A percentile compares a stretch with the other conserved stretches of the same genome.
Evolutionary conservation across 1,140 invertebrate genomes (phyloP).

Genomic region (Drosophila murphyi): DNA sequence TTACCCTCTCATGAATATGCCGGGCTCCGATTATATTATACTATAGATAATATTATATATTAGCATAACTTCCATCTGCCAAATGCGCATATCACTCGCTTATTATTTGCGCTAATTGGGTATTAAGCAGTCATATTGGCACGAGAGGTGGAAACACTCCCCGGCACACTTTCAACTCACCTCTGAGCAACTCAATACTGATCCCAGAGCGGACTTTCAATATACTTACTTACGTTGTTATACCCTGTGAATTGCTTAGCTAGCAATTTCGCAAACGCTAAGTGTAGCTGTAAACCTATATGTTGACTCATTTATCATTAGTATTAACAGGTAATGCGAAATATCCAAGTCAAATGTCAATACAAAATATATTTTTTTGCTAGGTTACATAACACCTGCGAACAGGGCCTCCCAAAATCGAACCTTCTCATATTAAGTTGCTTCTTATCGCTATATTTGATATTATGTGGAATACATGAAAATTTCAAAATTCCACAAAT

Average conservation of each 20-base stretch:
- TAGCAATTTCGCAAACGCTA: too few relatives aligned
- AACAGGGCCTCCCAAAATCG: background rate
- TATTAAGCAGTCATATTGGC: conserved; percentile 30
- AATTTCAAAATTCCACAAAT: conserved; percentile 43
- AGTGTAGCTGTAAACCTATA: too few relatives aligned
- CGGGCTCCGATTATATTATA: conserved; percentile 38
- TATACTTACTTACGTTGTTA: conserved; percentile 41
- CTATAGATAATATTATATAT: conserved; percentile 60
- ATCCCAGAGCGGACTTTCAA: conserved; percentile 44
- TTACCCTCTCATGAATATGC: conserved; percentile 22
- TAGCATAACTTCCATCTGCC: conserved; percentile 74
- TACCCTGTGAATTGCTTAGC: conserved; percentile 10
- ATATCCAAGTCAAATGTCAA: too few relatives aligned
- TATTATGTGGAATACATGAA: conserved; percentile 38
- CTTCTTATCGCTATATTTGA: conserved; percentile 31
- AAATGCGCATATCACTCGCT: conserved; percentile 46
- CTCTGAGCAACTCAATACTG: background rate
- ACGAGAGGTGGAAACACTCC: conserved; percentile 6
- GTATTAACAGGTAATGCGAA: too few relatives aligned
- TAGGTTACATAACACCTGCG: too few relatives aligned
- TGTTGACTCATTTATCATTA: too few relatives aligned
- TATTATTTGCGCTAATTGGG: conserved; percentile 65
- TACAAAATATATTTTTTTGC: too few relatives aligned
- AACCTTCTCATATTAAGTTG: background rate
- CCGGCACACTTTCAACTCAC: background rate